phyloP scores from a whole-genome alignment of 2,797 vertebrate species.

The Pangasius djambal region DNA sequence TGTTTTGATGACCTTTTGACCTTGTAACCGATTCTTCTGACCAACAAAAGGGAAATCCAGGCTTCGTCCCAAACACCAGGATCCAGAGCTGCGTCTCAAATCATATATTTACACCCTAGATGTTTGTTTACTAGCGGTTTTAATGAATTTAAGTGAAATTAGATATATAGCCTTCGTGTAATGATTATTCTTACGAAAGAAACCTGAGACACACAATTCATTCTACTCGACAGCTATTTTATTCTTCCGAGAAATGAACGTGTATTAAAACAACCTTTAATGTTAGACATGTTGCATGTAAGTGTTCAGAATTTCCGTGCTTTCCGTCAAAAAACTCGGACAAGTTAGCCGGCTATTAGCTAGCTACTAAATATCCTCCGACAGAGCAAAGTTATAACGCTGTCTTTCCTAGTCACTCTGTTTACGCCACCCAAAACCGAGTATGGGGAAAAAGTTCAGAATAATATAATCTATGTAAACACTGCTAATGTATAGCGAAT shows the following conservation, averaged over 20 bases:
- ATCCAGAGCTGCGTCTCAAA: not conserved
- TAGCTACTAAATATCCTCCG: not conserved
- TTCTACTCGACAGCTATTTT: not conserved
- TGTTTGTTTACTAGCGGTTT: not conserved
- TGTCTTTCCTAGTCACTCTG: not conserved
- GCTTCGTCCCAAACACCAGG: not conserved
- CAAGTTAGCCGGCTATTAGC: not conserved
- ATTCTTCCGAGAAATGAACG: not conserved
- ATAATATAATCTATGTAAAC: not conserved
- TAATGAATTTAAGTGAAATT: not conserved
- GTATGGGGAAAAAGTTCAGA: not conserved
- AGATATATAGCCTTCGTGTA: not conserved
- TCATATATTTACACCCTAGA: not conserved
- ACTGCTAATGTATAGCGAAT: not conserved
- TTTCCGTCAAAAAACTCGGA: not conserved
- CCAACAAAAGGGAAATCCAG: not conserved
- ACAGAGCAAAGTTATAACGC: not conserved
- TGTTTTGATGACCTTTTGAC: slow-evolving; percentile 9
- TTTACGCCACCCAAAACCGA: not conserved
- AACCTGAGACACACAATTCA: not conserved
- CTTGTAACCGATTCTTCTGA: slow-evolving; percentile 7
- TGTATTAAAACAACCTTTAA: not conserved
- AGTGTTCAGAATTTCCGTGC: not conserved
- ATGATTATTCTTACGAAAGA: not conserved
- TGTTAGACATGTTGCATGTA: not conserved